Base-by-base conservation (phyloP, 1,140 invertebrate species). In the Campoletis sonorensis region DNA sequence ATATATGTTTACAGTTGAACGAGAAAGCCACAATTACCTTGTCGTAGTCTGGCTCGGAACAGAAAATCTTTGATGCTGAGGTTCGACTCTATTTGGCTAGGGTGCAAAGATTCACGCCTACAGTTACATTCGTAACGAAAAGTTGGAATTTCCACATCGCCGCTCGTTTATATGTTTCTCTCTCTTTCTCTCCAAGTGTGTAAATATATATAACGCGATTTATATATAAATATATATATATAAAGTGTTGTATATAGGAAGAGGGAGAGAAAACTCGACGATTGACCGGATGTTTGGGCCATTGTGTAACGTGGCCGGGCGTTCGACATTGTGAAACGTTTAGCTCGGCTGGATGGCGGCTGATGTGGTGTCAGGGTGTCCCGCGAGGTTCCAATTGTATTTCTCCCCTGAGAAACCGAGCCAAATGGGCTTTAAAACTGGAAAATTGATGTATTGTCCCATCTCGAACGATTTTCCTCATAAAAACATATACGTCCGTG, bases 241-340 rank as follows among this genome's bases (percentile, higher is more conserved):
- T 71, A 7, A 18, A 33, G 30, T 21, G 54, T 75, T 75, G 72
- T 16, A 75, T 54, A 27, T 54, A 27, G 54, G 16, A 64, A 77
- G 33, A 54, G 75, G 23, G 72, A 58, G 26, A 58, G 75, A 67
- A 67, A 67, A 67, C 88, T 85, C 89, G 88, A 90, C 88, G 89
- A 90, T 90, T 89, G 89, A 88, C 89, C 89, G 89, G 89, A 89
- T 90, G 89, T 90, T 89, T 89, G 86, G 84, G 77, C 75, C 75
- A 89, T 90, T 90, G 88, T 90, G 81, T 84, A 71, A 84, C 80
- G 87, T 84, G 87, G 87, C 84, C 84, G 80, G 85, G 86, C 85
- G 84, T 85, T 82, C 82, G 83, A 79, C 80, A 89, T 90, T 89
- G 86, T 88, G 82, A 84, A 79, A 23, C 85, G 75, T 87, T 87